Percentiles rank a stretch among this genome's conserved stretches.
Evolutionary conservation across 2,797 vertebrate species (phyloP).

Genomic region (Sarcophilus harrisii): DNA sequence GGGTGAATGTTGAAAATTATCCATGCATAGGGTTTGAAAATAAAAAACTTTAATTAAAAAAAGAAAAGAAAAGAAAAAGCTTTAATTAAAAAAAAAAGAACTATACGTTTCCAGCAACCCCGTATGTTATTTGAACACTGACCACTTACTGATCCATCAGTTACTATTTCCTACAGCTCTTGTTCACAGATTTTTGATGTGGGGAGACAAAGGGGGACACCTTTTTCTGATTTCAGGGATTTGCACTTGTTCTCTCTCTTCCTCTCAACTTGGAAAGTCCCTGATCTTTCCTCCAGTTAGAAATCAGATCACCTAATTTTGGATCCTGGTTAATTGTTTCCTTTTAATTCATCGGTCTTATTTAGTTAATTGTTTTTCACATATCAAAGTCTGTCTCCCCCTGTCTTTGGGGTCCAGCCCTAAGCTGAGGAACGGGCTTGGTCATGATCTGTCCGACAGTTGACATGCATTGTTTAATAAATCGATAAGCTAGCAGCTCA

Average conservation of each 20-base stretch:
- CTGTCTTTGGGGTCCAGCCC: not conserved
- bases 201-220: no score
- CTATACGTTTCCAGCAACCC: not conserved
- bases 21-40: no score
- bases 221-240: not conserved
- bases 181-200: not conserved
- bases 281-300: not conserved
- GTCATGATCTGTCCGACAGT: not conserved
- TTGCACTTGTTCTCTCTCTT: not conserved
- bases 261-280: not conserved
- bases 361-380: not conserved
- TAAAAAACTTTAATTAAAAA: no score
- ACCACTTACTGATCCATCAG: not conserved
- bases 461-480: not conserved
- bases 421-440: not conserved
- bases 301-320: not conserved
- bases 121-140: not conserved
- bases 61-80: no score
- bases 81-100: no score
- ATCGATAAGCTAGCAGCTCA: not conserved
- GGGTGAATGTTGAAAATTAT: no score
- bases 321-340: not conserved
- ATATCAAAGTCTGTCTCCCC: not conserved
- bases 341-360: not conserved
- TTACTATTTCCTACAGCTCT: not conserved